phyloP scores from a whole-genome alignment of 2,888 invertebrate species.

The Drosophila hamatofila region DNA sequence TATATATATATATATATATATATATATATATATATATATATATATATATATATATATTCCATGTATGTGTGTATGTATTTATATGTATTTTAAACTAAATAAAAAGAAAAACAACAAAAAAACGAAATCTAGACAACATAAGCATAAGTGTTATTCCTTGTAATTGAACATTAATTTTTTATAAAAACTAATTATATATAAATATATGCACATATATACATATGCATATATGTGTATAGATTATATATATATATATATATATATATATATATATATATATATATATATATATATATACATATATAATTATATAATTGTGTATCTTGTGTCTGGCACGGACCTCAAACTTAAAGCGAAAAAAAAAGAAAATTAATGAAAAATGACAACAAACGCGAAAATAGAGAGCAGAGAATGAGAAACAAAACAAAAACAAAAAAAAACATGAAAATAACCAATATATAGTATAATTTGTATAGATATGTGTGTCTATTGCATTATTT shows the following conservation, averaged over 20 bases:
- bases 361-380: constrained; percentile 30
- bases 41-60: constrained; percentile 33
- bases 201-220: constrained; percentile 51
- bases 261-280: constrained; percentile 41
- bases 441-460: constrained; percentile 72
- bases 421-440: constrained; percentile 36
- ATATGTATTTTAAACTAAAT: constrained; percentile 55
- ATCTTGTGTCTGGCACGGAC: constrained; percentile 81
- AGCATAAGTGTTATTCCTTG: constrained; percentile 83
- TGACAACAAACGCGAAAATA: constrained; percentile 44
- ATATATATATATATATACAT: constrained; percentile 51
- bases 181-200: constrained; percentile 63
- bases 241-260: constrained; percentile 46
- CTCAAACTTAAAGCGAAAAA: constrained; percentile 64
- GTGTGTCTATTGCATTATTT: constrained; percentile 84
- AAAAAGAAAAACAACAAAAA: constrained; percentile 26
- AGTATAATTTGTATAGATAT: constrained; percentile 84
- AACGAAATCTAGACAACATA: constrained; percentile 60
- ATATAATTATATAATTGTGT: constrained; percentile 60
- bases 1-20: constrained; percentile 33
- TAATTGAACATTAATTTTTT: constrained; percentile 80
- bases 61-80: constrained; percentile 30
- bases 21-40: constrained; percentile 33
- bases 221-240: constrained; percentile 38
- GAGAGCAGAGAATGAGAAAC: constrained; percentile 55